These are phyloP conservation scores for Anguilla anguilla DNA, from an alignment of 2,797 vertebrate genomes.

Conservation along the genomic window DNA sequence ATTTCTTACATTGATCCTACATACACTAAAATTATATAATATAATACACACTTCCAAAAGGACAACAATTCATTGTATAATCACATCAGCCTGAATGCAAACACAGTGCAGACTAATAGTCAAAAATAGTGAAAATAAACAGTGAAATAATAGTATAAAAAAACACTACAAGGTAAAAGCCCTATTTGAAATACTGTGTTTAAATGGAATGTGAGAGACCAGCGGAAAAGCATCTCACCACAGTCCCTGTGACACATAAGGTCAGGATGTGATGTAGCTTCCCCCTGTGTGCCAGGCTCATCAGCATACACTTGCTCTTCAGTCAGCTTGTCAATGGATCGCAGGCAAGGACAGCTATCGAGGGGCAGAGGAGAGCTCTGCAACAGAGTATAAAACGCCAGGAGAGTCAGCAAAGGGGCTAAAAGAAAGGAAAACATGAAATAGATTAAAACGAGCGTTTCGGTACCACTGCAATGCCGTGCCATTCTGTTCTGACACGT, in stretches of 20 bases:
- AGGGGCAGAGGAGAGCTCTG: slow-evolving; percentile 70
- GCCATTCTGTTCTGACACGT: slow-evolving; percentile 63
- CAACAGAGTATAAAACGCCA: slow-evolving; percentile 66
- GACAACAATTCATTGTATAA: neutral
- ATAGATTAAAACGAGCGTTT: slow-evolving; percentile 66
- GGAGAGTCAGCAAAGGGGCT: slow-evolving; percentile 67
- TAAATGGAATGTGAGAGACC: neutral
- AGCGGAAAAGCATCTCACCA: slow-evolving; percentile 69
- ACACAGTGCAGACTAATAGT: neutral
- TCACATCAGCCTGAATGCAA: neutral
- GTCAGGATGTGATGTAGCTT: slow-evolving; percentile 73
- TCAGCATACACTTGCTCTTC: slow-evolving; percentile 78
- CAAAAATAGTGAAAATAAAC: neutral
- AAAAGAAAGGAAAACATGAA: slow-evolving; percentile 46
- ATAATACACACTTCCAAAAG: neutral
- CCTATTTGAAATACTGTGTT: neutral
- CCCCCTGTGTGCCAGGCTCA: slow-evolving; percentile 69
- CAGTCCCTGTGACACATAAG: slow-evolving; percentile 71
- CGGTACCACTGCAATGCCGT: slow-evolving; percentile 56
- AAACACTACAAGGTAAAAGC: neutral
- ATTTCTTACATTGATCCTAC: neutral
- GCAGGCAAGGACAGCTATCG: slow-evolving; percentile 77
- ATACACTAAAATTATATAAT: neutral
- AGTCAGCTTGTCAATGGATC: slow-evolving; percentile 73
- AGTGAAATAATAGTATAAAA: neutral